phyloP scores from a whole-genome alignment of 2,113 vertebrate species.

The Tyrannus savana region DNA sequence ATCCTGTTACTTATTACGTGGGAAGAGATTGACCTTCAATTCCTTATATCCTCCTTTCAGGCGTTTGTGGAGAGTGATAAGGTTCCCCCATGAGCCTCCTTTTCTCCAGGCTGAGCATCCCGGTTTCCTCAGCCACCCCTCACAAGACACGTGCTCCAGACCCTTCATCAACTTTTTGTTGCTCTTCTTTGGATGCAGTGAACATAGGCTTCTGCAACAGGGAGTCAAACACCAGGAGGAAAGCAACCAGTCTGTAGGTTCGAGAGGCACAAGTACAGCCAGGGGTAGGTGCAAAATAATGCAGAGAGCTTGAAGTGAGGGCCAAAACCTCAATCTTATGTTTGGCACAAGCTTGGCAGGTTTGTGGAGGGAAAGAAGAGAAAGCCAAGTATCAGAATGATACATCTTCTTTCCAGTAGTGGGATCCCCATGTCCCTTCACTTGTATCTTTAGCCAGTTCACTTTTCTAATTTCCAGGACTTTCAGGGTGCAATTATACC shows the following conservation, averaged over 20 bases:
- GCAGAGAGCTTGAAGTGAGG: neutral
- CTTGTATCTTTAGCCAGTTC: neutral
- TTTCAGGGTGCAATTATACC: neutral
- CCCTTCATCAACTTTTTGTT: neutral
- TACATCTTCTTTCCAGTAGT: neutral
- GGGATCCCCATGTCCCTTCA: neutral
- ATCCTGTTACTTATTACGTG: rapidly evolving
- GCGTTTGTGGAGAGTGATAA: rapidly evolving
- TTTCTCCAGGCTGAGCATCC: neutral
- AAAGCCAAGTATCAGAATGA: neutral
- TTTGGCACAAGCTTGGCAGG: neutral
- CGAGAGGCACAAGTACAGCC: neutral
- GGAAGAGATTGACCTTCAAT: rapidly evolving
- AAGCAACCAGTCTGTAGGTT: neutral
- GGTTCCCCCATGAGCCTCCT: neutral
- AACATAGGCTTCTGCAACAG: neutral
- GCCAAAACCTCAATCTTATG: neutral
- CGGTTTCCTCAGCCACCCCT: neutral
- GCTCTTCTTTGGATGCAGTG: neutral
- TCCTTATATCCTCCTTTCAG: rapidly evolving
- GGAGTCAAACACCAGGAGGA: neutral
- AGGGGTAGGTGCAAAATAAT: neutral
- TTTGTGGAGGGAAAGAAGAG: neutral
- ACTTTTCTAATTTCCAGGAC: neutral
- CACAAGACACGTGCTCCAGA: neutral